Conservation (phyloP, 1,140 invertebrate genomes). For the Microplitis mediator region DNA sequence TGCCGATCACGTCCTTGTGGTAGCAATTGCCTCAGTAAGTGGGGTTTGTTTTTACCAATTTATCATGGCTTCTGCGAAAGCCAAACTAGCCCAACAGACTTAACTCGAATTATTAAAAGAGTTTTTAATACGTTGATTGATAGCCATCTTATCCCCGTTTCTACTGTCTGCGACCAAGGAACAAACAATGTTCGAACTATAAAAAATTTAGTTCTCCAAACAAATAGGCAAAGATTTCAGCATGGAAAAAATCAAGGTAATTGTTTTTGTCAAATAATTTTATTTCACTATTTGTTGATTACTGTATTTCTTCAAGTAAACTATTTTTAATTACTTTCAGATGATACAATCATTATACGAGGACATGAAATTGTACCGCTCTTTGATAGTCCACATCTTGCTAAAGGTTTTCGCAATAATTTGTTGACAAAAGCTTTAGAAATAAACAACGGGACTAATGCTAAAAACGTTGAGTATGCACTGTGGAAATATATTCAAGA, state of each 20-base stretch:
- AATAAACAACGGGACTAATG: neutral
- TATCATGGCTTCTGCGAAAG: constrained; percentile 20
- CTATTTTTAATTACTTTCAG: neutral
- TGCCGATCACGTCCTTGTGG: constrained; percentile 38
- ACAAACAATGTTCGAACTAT: constrained; percentile 19
- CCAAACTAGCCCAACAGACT: neutral
- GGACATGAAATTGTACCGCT: neutral
- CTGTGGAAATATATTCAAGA: no score
- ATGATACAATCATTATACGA: neutral
- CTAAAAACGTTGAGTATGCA: no score
- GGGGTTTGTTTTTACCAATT: constrained; percentile 35
- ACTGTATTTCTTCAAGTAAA: neutral
- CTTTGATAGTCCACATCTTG: neutral
- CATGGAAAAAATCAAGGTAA: neutral
- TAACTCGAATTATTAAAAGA: constrained; percentile 18
- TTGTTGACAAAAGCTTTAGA: neutral
- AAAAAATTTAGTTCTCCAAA: constrained; percentile 8
- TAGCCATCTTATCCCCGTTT: neutral
- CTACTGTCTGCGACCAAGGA: constrained; percentile 30
- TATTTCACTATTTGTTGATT: neutral
- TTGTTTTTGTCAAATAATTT: neutral
- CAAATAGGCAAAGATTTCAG: neutral
- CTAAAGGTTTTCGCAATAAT: neutral
- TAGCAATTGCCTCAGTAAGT: constrained; percentile 34
- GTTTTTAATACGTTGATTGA: neutral